Evolutionary conservation across 2,888 invertebrate species (phyloP), one percentile per base, ranked within the genome.

Genomic region (Hirtodrosophila cameraria): DNA sequence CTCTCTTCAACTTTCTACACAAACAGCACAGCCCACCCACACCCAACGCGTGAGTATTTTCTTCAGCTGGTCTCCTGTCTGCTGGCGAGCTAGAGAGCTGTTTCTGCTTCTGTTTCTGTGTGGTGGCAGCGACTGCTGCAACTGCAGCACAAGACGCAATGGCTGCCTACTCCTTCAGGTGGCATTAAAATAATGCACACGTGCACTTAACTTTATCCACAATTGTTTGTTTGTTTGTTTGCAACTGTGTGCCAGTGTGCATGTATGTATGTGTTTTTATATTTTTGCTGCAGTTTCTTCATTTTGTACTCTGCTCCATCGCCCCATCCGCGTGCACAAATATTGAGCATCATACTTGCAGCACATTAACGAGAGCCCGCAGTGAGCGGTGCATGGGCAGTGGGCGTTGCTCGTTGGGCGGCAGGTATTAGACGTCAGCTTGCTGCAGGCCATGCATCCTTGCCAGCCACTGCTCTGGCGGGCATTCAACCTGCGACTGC

Each of bases 151-250:
- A 57, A 58, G 77, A 75, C 59, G 59, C 41, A 59, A 52, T 48
- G 61, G 62, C 57, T 50, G 75, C 59, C 52, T 69, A 82, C 87
- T 86, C 74, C 88, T 88, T 89, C 82, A 89, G 89, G 87, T 88
- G 81, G 84, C 89, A 88, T 87, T 89, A 89, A 89, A 89, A 89
- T 89, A 89, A 89, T 89, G 88, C 87, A 89, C 86, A 89, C 86
- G 83, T 88, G 86, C 87, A 88, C 89, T 89, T 83, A 88, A 87
- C 85, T 88, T 83, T 85, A 89, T 88, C 76, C 88, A 80, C 83
- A 75, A 83, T 64, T 79, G 61, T 83, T 73, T 81, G 77, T 80
- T 64, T 74, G 49, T 59, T 15, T 39, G 35, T 16, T 7, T 28
- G 27, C 15, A 3, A 27, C 30, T 36, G 13, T 20, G 4, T 42